Conservation (phyloP, 2,888 invertebrate genomes). For the Lacanobia wlatinum region DNA sequence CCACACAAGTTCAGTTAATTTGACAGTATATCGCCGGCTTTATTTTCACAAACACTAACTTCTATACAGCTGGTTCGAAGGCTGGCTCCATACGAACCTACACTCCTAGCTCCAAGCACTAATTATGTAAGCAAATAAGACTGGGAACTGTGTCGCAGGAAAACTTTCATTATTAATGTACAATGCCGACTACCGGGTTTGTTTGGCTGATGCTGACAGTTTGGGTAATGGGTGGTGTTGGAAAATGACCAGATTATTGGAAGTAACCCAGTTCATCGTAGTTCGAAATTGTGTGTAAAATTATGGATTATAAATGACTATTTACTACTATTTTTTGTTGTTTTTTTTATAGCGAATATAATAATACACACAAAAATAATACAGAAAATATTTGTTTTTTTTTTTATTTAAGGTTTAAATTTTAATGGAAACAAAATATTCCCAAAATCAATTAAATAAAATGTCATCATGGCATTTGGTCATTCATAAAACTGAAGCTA, state of each 20-base stretch:
- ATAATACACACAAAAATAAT: too few species aligned
- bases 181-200: slow-evolving; percentile 60
- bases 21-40: slow-evolving; percentile 7
- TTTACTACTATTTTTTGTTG: not conserved
- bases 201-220: slow-evolving; percentile 33
- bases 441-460: not conserved
- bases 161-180: slow-evolving; percentile 72
- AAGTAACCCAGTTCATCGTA: too few species aligned
- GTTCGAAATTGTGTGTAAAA: too few species aligned
- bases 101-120: slow-evolving; percentile 50
- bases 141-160: slow-evolving; percentile 62
- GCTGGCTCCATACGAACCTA: slow-evolving; percentile 25
- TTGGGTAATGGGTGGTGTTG: slow-evolving; percentile 9
- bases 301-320: too few species aligned
- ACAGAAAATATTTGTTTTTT: too few species aligned
- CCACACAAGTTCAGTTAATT: not conserved
- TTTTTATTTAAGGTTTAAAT: too few species aligned
- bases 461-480: too few species aligned
- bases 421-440: not conserved
- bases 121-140: slow-evolving; percentile 68
- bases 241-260: not conserved
- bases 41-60: slow-evolving; percentile 21
- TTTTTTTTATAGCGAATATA: not conserved
- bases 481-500: too few species aligned
- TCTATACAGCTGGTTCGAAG: not conserved